These are phyloP conservation scores for Palloptera scutellata DNA, from an alignment of 2,888 invertebrate genomes.

Conservation along the genomic window DNA sequence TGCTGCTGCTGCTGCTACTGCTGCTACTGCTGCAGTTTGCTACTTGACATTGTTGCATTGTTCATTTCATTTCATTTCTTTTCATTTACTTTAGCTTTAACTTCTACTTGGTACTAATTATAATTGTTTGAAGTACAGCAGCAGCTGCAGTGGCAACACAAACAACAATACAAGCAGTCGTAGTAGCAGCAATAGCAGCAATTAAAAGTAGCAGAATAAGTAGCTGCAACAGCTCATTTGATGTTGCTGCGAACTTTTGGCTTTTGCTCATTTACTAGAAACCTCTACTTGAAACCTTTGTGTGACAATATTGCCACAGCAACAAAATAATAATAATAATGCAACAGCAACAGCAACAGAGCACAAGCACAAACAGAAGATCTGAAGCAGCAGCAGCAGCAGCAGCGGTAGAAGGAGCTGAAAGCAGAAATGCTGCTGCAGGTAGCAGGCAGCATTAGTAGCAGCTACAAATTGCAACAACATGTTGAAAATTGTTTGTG, in stretches of 20 bases:
- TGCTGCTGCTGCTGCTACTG: too few relatives aligned
- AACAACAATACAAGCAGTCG: background rate
- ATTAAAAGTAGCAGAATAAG: too few relatives aligned
- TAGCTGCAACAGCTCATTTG: conserved; percentile 15
- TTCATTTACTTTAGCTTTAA: too few relatives aligned
- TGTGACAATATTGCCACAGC: background rate
- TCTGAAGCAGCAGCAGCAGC: background rate
- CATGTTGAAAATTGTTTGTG: too few relatives aligned
- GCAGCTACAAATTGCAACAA: too few relatives aligned
- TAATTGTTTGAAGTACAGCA: conserved; percentile 24
- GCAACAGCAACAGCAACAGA: background rate
- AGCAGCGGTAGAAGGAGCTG: background rate
- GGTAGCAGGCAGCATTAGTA: too few relatives aligned
- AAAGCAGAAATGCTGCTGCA: background rate
- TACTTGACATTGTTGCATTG: too few relatives aligned
- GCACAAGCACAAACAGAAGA: background rate
- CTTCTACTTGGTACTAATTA: conserved; percentile 13
- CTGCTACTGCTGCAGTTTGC: too few relatives aligned
- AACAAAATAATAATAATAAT: conserved; percentile 12
- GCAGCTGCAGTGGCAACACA: conserved; percentile 1
- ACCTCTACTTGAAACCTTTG: background rate
- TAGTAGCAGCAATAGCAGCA: background rate
- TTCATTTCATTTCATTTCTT: too few relatives aligned
- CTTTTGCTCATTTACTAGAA: conserved; percentile 14
- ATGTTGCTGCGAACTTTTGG: conserved; percentile 17